These are phyloP conservation scores for Muschampia plurimacula DNA, from an alignment of 2,888 invertebrate species.

Conservation along the genomic window DNA sequence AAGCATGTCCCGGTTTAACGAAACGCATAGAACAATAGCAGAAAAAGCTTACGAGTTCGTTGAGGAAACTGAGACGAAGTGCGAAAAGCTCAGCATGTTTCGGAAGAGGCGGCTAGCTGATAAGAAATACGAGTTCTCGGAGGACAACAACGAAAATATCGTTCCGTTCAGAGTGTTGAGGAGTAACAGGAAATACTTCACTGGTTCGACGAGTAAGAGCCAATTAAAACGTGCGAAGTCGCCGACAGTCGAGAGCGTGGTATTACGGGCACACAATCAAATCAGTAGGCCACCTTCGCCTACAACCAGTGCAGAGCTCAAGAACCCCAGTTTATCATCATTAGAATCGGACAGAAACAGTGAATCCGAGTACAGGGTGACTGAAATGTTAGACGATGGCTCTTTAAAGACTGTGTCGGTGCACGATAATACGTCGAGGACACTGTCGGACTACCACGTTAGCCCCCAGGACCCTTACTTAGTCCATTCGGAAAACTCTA, in stretches of 20 bases:
- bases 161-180: constrained; percentile 88
- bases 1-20: constrained; percentile 82
- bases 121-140: constrained; percentile 96
- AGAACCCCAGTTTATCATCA: constrained; percentile 58
- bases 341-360: constrained; percentile 74
- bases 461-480: constrained; percentile 79
- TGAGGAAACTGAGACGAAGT: constrained; percentile 92
- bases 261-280: constrained; percentile 77
- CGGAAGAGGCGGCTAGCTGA: constrained; percentile 94
- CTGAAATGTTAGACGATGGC: constrained; percentile 82
- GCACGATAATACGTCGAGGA: constrained; percentile 81
- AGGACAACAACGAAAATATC: constrained; percentile 89
- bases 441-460: constrained; percentile 77
- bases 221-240: constrained; percentile 70
- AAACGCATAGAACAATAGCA: constrained; percentile 84
- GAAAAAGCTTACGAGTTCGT: constrained; percentile 94
- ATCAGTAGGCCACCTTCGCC: constrained; percentile 72
- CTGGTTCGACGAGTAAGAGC: constrained; percentile 69
- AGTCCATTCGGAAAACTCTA: constrained; percentile 82
- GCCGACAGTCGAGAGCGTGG: constrained; percentile 75
- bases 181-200: constrained; percentile 82
- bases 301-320: constrained; percentile 60
- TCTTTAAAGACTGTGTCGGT: constrained; percentile 80
- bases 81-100: constrained; percentile 94
- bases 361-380: constrained; percentile 80